These are phyloP conservation scores for Sarcophaga bullata DNA, from an alignment of 1,140 invertebrate species.

Conservation along the genomic window DNA sequence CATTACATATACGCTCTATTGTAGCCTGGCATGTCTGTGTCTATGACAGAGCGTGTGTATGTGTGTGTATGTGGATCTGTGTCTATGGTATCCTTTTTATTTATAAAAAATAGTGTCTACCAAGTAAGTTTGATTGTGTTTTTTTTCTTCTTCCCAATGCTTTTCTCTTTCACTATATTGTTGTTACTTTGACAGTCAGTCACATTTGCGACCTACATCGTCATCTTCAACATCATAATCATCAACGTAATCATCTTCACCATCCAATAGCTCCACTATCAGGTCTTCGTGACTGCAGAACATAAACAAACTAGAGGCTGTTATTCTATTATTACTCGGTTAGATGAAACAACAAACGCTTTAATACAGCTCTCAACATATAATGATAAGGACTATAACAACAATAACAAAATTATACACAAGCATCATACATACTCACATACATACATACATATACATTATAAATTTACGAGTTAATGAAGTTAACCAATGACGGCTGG, in stretches of 20 bases:
- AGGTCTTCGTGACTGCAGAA: too few relatives aligned
- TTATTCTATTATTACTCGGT: background rate
- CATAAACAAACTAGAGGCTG: background rate
- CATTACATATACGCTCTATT: slow-evolving; percentile 14
- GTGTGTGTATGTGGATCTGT: background rate
- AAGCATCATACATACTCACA: background rate
- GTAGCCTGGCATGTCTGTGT: background rate
- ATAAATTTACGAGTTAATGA: background rate
- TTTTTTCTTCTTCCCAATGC: background rate
- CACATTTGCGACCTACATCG: slow-evolving; percentile 21
- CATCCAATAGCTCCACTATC: too few relatives aligned
- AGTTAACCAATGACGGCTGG: background rate
- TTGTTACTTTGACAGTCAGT: slow-evolving; percentile 29
- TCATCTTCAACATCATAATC: slow-evolving; percentile 8
- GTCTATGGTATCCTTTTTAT: background rate
- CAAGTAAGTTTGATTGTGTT: slow-evolving; percentile 25
- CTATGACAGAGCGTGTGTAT: background rate
- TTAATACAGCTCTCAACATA: background rate
- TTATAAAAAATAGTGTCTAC: slow-evolving; percentile 35
- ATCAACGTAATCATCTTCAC: background rate
- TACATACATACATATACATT: too few relatives aligned
- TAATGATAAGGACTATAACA: background rate
- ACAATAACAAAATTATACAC: background rate
- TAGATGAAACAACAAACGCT: background rate
- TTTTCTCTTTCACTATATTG: too few relatives aligned